Base-by-base conservation (phyloP, 2,113 vertebrate species). In the Pseudolaguvia tuberculata region DNA sequence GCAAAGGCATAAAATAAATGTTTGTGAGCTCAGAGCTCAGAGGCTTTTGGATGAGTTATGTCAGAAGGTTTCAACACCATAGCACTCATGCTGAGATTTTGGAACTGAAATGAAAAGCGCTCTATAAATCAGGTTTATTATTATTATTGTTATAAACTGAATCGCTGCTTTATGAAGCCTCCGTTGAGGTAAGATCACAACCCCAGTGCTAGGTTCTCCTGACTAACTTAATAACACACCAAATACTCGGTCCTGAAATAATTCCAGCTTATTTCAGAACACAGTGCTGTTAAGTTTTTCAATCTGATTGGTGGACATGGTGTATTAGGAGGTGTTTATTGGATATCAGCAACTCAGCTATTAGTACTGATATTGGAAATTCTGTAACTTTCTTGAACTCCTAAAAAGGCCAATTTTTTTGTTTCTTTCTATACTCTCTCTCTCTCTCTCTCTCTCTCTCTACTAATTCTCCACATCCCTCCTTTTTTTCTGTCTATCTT, bases 401-500 rank as follows among this genome's bases (percentile, higher is more conserved):
- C 59, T 39, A 3, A 42, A 35, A 63, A 63, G 3, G n/a, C 31
- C 20, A 59, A 17, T 39, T 5, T 39, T 18, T 20, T 29, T 81
- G 65, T n/a, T n/a, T 6, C 31, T 35, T 6, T 35, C 31, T 35
- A n/a, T n/a, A n/a, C n/a, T n/a, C n/a, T n/a, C 53, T 15, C 23
- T 52, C 67, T 70, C 31, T 6, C 31, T 35, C 31, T 35, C 31
- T 35, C 31, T 35, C 35, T 35, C 17, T 35, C 21, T 31, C 50
- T 9, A 42, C 48, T 52, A 13, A 18, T 4, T 31, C n/a, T 35
- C 20, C 57, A 15, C 31, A 23, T 48, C 39, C 11, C 57, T 58
- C 35, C 15, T n/a, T 52, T 71, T 20, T 14, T 51, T 47, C 39
- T 59, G 15, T 57, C 56, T 48, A 72, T 55, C 70, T 79, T 65